Evolutionary conservation across 2,888 invertebrate species (phyloP), one percentile per base, ranked within the genome.

Genomic region (Sericinus montela): DNA sequence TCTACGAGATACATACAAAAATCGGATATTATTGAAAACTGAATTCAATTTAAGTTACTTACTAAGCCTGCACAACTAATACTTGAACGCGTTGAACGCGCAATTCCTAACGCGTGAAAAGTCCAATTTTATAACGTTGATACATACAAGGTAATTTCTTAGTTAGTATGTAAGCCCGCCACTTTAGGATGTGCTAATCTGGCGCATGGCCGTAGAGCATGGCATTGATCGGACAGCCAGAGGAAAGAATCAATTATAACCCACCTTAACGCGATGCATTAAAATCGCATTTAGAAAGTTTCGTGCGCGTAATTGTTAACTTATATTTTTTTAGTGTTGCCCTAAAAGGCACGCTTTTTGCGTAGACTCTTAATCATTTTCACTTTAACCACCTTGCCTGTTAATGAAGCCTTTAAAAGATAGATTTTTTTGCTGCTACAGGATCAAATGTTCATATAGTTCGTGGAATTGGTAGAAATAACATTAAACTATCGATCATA

Each of bases 141-240:
- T 2, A 3, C 5, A 19, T 5, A 19, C 19, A 19, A 19, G 5
- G 19, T 19, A 19, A 19, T 19, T 19, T 5, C 19, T 19, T 19
- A 8, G 8, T 25, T 25, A 8, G 7, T 23, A 43, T 45, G 44
- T 45, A 37, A 45, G 28, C 44, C 44, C 5, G 11, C 44, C 29
- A 15, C 16, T 28, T 37, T 19, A n/a, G n/a, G 35, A 23, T 35
- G 43, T 43, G 16, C 37, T 28, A 37, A 37, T 29, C 29, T 16
- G 29, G 44, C 29, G 42, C 16, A 30, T 30, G 30, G 41, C n/a
- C 6, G 41, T 16, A 10, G 9, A n/a, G 35, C 43, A 36, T 44
- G n/a, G 19, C n/a, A 19, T 41, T 16, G 41, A 30, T 30, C 29
- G n/a, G 30, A 41, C 11, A n/a, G 6, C 30, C 8, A 28, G n/a